Conservation (phyloP, 2,797 vertebrate species). For the Eremophila alpestris region DNA sequence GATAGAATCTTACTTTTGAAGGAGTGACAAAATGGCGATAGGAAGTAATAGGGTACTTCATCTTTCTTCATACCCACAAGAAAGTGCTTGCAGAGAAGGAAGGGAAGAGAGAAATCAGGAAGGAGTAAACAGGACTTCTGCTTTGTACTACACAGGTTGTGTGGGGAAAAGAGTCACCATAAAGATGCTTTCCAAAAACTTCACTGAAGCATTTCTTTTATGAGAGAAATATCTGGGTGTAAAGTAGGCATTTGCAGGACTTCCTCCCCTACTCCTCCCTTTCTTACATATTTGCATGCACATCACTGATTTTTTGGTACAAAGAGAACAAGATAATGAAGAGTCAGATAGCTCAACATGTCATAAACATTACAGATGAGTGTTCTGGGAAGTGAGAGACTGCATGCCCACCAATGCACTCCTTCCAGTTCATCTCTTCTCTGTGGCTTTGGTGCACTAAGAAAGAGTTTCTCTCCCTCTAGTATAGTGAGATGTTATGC, state of each 20-base stretch:
- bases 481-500: not conserved
- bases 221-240: not conserved
- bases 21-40: not conserved
- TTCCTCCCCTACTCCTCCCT: not conserved
- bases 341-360: not conserved
- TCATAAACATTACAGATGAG: not conserved
- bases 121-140: not conserved
- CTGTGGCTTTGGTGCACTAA: not conserved
- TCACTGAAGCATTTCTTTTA: not conserved
- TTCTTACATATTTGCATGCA: not conserved
- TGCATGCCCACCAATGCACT: accelerated
- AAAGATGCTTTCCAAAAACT: not conserved
- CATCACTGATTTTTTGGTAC: not conserved
- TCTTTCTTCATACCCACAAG: not conserved
- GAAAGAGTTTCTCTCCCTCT: not conserved
- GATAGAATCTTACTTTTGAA: not conserved
- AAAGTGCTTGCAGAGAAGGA: not conserved
- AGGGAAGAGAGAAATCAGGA: not conserved
- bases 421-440: not conserved
- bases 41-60: not conserved
- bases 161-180: accelerated
- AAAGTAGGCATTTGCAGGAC: not conserved
- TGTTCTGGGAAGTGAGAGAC: not conserved
- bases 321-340: not conserved
- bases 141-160: not conserved